Evolutionary conservation across 2,113 vertebrate genomes (phyloP).

Genomic region (Lagopus leucura): DNA sequence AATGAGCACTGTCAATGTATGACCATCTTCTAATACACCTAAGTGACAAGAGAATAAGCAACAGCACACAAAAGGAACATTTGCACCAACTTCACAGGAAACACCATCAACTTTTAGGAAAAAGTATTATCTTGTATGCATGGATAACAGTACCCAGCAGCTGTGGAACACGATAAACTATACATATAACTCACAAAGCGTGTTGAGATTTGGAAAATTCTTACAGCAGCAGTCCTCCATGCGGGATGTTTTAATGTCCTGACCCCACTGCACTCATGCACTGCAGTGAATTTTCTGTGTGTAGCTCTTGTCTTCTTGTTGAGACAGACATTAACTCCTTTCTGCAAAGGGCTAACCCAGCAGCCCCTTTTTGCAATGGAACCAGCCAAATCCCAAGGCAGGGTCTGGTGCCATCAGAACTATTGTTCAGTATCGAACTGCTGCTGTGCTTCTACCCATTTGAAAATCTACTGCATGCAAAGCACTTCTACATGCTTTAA

Average conservation of each 20-base stretch:
- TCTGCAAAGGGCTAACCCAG: neutral
- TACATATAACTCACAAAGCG: neutral
- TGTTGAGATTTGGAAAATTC: neutral
- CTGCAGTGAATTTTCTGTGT: neutral
- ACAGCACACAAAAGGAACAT: neutral
- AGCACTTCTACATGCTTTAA: neutral
- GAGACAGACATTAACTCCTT: neutral
- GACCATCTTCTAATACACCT: neutral
- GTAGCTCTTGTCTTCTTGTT: neutral
- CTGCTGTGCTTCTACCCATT: neutral
- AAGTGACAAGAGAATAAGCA: neutral
- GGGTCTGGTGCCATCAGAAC: neutral
- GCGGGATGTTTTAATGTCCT: neutral
- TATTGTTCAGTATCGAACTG: neutral
- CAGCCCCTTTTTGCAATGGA: neutral
- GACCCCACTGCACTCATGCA: neutral
- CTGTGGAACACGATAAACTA: neutral
- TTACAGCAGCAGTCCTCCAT: accelerated
- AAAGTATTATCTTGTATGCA: neutral
- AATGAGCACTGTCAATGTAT: neutral
- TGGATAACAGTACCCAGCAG: neutral
- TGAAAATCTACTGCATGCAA: neutral
- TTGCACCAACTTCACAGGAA: neutral
- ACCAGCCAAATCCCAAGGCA: neutral
- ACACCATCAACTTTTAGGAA: neutral